Conservation (phyloP, 2,113 vertebrate species). For the Potamarius usumacintae region DNA sequence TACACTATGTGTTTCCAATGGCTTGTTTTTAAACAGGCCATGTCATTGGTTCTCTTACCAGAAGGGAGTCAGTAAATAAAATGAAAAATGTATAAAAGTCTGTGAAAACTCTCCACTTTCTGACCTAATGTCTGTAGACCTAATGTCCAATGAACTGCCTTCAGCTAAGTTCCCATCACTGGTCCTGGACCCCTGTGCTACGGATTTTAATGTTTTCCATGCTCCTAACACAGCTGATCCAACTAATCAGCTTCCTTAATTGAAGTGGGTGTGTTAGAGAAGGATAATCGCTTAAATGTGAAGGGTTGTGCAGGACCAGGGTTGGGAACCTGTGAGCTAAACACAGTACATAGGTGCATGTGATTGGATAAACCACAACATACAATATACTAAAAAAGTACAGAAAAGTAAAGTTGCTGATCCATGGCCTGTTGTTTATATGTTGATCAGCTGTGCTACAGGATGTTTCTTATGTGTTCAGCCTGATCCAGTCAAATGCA, state of each 20-base stretch:
- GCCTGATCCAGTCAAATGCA: background rate
- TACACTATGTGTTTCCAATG: background rate
- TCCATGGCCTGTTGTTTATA: background rate
- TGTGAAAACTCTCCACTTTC: background rate
- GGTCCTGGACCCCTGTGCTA: background rate
- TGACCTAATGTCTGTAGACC: background rate
- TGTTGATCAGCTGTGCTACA: background rate
- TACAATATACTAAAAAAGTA: background rate
- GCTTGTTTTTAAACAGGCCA: too few relatives aligned
- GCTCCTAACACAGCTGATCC: background rate
- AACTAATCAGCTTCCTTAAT: background rate
- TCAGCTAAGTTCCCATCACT: background rate
- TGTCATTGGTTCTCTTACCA: background rate
- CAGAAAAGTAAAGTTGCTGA: background rate
- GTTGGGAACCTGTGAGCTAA: background rate
- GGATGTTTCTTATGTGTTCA: background rate
- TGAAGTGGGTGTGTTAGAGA: background rate
- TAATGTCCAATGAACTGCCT: background rate
- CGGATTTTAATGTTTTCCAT: background rate
- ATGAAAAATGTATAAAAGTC: background rate
- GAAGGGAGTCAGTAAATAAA: background rate
- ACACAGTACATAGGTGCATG: background rate
- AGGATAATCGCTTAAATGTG: background rate
- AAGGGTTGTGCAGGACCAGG: background rate
- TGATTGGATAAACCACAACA: background rate